A percentile compares a stretch with the other conserved stretches of the same genome.
phyloP scores from a whole-genome alignment of 2,797 vertebrate genomes.

The Sciurus vulgaris region DNA sequence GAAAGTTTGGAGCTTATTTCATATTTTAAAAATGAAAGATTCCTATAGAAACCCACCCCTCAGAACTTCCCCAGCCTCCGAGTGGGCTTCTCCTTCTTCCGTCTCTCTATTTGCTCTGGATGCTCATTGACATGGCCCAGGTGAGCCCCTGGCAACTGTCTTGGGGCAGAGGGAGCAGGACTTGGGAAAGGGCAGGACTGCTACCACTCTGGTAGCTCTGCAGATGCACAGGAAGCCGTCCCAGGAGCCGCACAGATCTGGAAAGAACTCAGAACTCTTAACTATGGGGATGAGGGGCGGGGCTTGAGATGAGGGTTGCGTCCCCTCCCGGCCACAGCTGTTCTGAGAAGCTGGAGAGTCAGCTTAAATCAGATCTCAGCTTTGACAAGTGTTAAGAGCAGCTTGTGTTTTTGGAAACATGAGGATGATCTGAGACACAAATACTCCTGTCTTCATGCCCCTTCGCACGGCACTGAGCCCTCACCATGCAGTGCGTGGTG shows the following conservation, averaged over 20 bases:
- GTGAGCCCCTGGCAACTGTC: background rate
- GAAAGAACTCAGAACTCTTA: background rate
- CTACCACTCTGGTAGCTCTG: background rate
- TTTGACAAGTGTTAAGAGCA: background rate
- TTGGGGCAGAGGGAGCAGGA: background rate
- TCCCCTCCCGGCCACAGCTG: background rate
- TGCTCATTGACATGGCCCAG: background rate
- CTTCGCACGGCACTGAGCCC: too few relatives aligned
- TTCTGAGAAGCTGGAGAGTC: background rate
- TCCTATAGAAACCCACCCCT: background rate
- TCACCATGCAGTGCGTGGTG: too few relatives aligned
- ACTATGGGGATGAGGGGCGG: background rate
- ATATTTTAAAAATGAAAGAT: background rate
- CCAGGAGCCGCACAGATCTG: background rate
- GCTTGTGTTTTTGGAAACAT: background rate
- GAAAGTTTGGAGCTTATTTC: background rate
- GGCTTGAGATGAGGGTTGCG: background rate
- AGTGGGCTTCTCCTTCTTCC: background rate
- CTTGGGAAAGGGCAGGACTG: background rate
- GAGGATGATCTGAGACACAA: background rate
- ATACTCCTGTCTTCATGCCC: background rate
- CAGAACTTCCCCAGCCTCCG: background rate
- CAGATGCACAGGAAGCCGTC: accelerated
- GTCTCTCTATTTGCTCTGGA: too few relatives aligned
- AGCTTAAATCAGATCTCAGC: background rate